Conservation (phyloP, 2,113 vertebrate genomes). For the Cyrtonyx montezumae region DNA sequence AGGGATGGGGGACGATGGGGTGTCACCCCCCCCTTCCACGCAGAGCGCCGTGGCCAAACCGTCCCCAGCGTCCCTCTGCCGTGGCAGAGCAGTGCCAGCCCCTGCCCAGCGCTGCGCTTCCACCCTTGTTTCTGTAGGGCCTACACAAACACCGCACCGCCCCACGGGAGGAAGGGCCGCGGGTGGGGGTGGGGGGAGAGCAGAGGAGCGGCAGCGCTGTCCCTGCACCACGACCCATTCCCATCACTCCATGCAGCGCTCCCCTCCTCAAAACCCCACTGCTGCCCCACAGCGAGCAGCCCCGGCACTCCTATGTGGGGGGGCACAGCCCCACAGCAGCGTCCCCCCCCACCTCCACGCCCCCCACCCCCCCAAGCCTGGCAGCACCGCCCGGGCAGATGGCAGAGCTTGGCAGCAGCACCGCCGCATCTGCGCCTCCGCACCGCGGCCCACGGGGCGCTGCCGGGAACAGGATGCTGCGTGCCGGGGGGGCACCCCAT, state of each 20-base stretch:
- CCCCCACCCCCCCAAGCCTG: conserved; percentile 41
- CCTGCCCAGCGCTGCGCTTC: neutral
- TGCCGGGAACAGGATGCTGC: conserved; percentile 45
- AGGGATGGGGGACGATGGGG: conserved; percentile 54
- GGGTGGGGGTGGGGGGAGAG: fast-evolving
- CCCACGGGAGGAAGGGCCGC: neutral
- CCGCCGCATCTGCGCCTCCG: conserved; percentile 50
- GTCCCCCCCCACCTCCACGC: neutral
- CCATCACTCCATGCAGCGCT: neutral
- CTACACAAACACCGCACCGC: neutral
- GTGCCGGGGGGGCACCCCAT: neutral
- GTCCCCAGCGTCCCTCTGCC: neutral
- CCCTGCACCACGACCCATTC: neutral
- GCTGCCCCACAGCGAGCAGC: neutral
- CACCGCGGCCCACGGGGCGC: conserved; percentile 49
- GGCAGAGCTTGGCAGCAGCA: conserved; percentile 57
- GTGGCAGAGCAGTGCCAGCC: neutral
- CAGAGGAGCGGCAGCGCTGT: neutral
- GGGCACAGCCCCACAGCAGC: neutral
- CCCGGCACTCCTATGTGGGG: fast-evolving
- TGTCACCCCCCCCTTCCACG: neutral
- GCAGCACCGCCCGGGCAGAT: conserved; percentile 46
- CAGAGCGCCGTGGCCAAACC: neutral
- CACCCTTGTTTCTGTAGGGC: neutral
- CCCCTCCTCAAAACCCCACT: neutral